Evolutionary conservation across 2,113 vertebrate species (phyloP).

Genomic region (Saguinus imperator): DNA sequence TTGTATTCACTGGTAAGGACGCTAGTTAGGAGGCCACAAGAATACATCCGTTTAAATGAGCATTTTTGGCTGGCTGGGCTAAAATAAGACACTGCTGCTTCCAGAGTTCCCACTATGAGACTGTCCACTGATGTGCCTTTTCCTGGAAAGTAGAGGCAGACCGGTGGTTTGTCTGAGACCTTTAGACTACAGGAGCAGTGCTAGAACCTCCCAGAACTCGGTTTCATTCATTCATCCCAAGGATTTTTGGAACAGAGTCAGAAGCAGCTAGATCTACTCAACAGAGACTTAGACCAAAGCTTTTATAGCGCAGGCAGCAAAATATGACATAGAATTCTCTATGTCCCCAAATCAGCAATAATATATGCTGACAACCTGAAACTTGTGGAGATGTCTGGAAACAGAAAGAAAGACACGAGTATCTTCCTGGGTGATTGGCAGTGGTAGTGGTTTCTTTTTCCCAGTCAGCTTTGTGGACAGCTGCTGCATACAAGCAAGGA

Average conservation of each 20-base stretch:
- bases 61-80: not conserved
- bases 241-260: not conserved
- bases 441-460: not conserved
- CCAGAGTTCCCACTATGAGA: not conserved
- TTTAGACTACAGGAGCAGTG: not conserved
- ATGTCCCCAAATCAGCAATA: not conserved
- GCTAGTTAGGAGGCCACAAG: not conserved
- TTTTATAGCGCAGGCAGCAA: not conserved
- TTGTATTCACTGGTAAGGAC: not conserved
- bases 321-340: not conserved
- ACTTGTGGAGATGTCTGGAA: not conserved
- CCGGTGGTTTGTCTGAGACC: not conserved
- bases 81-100: not conserved
- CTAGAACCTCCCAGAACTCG: not conserved
- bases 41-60: not conserved
- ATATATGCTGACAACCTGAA: not conserved
- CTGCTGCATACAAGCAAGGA: not conserved
- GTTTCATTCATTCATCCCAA: not conserved
- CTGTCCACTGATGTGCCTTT: not conserved
- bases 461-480: not conserved
- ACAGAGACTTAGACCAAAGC: not conserved
- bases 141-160: not conserved
- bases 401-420: not conserved
- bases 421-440: not conserved
- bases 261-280: not conserved